Base-by-base conservation (phyloP, 1,140 invertebrate genomes). In the Agrypnia vestita region DNA sequence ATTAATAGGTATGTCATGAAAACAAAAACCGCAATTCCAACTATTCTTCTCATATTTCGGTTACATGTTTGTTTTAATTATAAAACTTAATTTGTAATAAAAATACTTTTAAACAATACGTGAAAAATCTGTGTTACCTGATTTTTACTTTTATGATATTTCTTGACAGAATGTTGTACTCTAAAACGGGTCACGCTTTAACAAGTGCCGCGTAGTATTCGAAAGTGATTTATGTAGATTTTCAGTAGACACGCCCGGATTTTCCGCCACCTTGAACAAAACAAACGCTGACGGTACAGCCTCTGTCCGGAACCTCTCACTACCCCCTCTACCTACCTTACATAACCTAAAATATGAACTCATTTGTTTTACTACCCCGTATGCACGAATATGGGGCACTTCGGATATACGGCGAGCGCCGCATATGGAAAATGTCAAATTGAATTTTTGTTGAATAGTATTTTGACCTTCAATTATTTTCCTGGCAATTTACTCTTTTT, bases 221-320 rank as follows among this genome's bases (percentile, higher is more conserved):
- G 81, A 82, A 78, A 76, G 82, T 80, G 82, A 83, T 83, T 83
- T 83, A 83, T 80, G 79, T 47, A 76, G 76, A 80, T 78, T 83
- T 83, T 80, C 82, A 76, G 78, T 76, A 76, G 76, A 83, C 78
- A 76, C 75, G 82, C 35, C 75, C 82, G 82, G 82, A 80, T 83
- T 82, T 82, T 82, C 81, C 81, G 78, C 74, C 78, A 56, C 78
- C 69, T 78, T 43, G 56, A 75, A 75, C 79, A 77, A 81, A 81
- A 81, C 79, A 81, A 81, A 77, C 75, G 75, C 76, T 64, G 59
- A 67, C 61, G 51, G 75, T 46, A 49, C 46, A 56, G 53, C 73
- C 77, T 62, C 64, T 75, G 17, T 61, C 59, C 75, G 75, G 75
- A 67, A 53, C 44, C 59, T 25, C 74, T 11, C 10, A 13, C 64